phyloP scores from a whole-genome alignment of 35 echinoderm and acorn worm species.

The Eucidaris tribuloides region DNA sequence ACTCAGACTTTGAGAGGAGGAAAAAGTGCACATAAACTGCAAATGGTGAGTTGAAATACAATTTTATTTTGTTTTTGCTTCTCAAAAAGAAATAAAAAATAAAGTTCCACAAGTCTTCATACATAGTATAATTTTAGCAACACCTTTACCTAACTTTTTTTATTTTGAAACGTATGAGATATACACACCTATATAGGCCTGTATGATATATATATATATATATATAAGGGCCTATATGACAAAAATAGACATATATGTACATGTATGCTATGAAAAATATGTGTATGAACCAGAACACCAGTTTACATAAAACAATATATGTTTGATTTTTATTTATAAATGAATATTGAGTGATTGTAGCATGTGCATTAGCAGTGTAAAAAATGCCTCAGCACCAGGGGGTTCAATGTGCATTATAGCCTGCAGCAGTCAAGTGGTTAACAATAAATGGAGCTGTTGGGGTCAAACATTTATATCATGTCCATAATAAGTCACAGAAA shows the following conservation, averaged over 20 bases:
- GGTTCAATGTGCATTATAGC: background rate
- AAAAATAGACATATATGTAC: background rate
- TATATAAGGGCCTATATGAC: background rate
- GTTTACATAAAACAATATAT: background rate
- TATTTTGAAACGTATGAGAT: background rate
- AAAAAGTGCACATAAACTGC: background rate
- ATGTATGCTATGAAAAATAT: background rate
- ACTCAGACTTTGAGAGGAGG: background rate
- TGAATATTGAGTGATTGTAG: background rate
- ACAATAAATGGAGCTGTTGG: no score
- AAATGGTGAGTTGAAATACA: background rate
- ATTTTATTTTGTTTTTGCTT: background rate
- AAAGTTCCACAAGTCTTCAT: background rate
- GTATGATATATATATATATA: background rate
- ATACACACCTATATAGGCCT: background rate
- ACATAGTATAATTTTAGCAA: background rate
- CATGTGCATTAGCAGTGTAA: background rate
- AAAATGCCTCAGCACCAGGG: background rate
- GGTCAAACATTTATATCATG: no score
- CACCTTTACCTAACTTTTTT: background rate
- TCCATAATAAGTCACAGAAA: no score
- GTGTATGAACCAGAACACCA: background rate
- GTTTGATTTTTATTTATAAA: background rate
- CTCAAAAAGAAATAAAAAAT: background rate
- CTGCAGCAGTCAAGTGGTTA: background rate